phyloP scores from a whole-genome alignment of 2,888 invertebrate genomes.

The Eupithecia vulgata region DNA sequence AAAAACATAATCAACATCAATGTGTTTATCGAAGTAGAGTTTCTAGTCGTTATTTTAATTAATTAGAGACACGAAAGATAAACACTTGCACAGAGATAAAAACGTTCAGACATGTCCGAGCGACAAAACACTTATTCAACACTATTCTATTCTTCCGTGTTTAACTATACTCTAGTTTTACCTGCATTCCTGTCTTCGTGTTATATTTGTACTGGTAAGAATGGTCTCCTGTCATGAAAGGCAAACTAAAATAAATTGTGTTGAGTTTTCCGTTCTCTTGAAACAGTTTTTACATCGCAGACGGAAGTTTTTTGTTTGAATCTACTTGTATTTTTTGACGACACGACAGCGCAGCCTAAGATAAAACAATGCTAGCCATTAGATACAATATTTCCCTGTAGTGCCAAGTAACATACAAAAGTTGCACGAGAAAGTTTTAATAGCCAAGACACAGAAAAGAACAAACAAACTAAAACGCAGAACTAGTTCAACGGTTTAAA shows the following conservation, averaged over 20 bases:
- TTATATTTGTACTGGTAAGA: neutral
- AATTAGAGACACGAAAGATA: neutral
- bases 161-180: neutral
- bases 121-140: neutral
- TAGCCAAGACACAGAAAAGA: conserved; percentile 12
- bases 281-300: neutral
- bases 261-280: neutral
- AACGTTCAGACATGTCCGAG: neutral
- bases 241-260: neutral
- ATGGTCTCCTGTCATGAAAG: neutral
- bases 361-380: neutral
- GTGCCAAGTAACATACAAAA: neutral
- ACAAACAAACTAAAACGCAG: conserved; percentile 23
- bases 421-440: neutral
- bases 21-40: neutral
- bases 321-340: neutral
- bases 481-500: conserved; percentile 16
- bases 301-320: neutral
- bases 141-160: neutral
- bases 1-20: neutral
- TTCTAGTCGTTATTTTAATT: neutral
- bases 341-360: neutral
- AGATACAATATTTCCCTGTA: neutral
- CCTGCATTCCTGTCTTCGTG: neutral
- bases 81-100: neutral